Evolutionary conservation across 2,888 invertebrate species (phyloP).

Genomic region (Dascillus cervinus): DNA sequence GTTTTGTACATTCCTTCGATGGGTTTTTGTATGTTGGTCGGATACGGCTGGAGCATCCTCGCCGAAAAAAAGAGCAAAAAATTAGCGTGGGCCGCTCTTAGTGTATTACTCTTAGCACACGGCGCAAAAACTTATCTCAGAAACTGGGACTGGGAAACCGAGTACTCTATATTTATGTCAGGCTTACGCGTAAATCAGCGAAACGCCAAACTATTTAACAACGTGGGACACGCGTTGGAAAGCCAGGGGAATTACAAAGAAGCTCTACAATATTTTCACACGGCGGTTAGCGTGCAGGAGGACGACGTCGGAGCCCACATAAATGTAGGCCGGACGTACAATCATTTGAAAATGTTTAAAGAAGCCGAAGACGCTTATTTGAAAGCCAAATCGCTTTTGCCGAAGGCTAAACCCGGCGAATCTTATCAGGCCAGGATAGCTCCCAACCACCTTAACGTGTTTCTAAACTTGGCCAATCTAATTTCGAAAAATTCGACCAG

Average conservation of each 20-base stretch:
- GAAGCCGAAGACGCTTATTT: slow-evolving; percentile 92
- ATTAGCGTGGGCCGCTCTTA: slow-evolving; percentile 58
- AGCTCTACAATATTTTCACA: slow-evolving; percentile 84
- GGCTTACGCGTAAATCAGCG: slow-evolving; percentile 78
- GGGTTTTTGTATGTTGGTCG: slow-evolving; percentile 91
- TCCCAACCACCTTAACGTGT: slow-evolving; percentile 92
- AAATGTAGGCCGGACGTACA: slow-evolving; percentile 92
- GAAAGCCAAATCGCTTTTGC: slow-evolving; percentile 79
- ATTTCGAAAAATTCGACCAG: slow-evolving; percentile 89
- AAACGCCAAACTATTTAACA: slow-evolving; percentile 95
- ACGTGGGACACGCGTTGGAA: slow-evolving; percentile 94
- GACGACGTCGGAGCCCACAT: slow-evolving; percentile 97
- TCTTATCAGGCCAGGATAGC: slow-evolving; percentile 93
- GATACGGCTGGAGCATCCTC: slow-evolving; percentile 73
- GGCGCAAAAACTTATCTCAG: slow-evolving; percentile 78
- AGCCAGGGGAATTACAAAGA: slow-evolving; percentile 61
- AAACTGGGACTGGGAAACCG: slow-evolving; percentile 90
- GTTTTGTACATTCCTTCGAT: slow-evolving; percentile 95
- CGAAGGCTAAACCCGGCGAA: slow-evolving; percentile 88
- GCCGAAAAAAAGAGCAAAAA: slow-evolving; percentile 58
- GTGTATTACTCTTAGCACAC: slow-evolving; percentile 63
- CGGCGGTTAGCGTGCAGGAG: slow-evolving; percentile 86
- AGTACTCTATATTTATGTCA: slow-evolving; percentile 90
- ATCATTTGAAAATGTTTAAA: slow-evolving; percentile 77
- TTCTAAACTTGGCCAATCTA: slow-evolving; percentile 88